phyloP scores from a whole-genome alignment of 2,113 vertebrate genomes.

The Loxodonta africana region DNA sequence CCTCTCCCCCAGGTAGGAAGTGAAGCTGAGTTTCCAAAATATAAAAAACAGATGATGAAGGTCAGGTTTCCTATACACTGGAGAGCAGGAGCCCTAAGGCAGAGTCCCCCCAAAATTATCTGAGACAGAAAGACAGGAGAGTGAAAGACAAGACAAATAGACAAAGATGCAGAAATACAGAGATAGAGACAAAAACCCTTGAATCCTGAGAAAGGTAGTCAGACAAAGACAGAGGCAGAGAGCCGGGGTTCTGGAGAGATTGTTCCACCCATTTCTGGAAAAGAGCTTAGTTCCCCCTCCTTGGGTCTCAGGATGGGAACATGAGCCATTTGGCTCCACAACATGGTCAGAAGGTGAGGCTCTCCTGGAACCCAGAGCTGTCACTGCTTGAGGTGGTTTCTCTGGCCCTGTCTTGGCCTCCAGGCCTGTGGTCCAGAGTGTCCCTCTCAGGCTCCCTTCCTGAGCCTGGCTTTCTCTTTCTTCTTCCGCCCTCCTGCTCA shows the following conservation, averaged over 20 bases:
- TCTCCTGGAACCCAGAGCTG: slow-evolving; percentile 26
- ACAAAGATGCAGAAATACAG: background rate
- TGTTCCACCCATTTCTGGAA: slow-evolving; percentile 51
- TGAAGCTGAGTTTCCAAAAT: slow-evolving; percentile 74
- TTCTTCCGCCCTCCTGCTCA: background rate
- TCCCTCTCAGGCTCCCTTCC: background rate
- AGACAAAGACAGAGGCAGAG: slow-evolving; percentile 7
- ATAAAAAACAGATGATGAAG: slow-evolving; percentile 82
- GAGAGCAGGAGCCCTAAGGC: slow-evolving; percentile 68
- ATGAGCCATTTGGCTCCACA: slow-evolving; percentile 46
- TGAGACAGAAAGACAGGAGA: slow-evolving; percentile 1
- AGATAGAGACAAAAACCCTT: background rate
- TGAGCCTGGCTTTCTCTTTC: background rate
- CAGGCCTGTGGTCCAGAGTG: background rate
- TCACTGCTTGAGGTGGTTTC: background rate
- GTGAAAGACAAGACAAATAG: background rate
- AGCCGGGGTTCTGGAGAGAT: background rate
- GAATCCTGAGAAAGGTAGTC: background rate
- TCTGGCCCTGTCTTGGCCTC: background rate
- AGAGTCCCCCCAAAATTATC: slow-evolving; percentile 72
- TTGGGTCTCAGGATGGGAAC: slow-evolving; percentile 35
- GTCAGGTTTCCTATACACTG: slow-evolving; percentile 74
- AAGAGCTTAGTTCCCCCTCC: slow-evolving; percentile 61
- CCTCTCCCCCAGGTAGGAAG: slow-evolving; percentile 78
- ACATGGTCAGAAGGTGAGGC: slow-evolving; percentile 12